phyloP scores from a whole-genome alignment of 2,113 vertebrate genomes.

The Cercocebus atys region DNA sequence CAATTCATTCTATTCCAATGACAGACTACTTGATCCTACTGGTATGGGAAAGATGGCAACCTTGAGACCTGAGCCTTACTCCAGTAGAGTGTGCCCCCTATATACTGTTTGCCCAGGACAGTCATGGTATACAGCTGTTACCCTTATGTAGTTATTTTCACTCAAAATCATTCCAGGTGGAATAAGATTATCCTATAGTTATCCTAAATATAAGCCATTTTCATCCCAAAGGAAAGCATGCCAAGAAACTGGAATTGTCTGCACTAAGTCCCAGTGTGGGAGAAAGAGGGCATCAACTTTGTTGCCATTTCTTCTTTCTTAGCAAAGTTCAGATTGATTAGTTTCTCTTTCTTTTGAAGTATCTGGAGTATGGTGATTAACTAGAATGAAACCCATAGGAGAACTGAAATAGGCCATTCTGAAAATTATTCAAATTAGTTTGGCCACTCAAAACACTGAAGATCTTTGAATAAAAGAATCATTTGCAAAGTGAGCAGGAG shows the following conservation, averaged over 20 bases:
- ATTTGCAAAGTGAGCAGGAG: background rate
- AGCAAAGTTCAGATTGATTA: background rate
- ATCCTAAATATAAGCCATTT: background rate
- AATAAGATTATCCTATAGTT: background rate
- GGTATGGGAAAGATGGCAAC: background rate
- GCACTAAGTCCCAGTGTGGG: background rate
- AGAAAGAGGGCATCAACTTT: background rate
- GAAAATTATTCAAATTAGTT: slow-evolving; percentile 6
- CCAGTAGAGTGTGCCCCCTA: background rate
- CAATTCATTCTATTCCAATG: background rate
- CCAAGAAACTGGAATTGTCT: background rate
- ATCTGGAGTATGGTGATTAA: background rate
- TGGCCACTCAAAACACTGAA: background rate
- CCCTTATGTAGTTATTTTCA: background rate
- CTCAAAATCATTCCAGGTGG: background rate
- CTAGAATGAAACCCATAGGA: background rate
- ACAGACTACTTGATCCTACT: background rate
- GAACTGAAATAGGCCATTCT: background rate
- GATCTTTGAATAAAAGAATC: background rate
- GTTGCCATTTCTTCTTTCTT: background rate
- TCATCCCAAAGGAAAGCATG: background rate
- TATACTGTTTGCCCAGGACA: background rate
- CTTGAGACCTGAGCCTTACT: background rate
- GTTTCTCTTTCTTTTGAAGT: background rate
- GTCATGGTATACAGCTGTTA: background rate